phyloP scores from a whole-genome alignment of 1,140 invertebrate species.

The Drosophila sp. region DNA sequence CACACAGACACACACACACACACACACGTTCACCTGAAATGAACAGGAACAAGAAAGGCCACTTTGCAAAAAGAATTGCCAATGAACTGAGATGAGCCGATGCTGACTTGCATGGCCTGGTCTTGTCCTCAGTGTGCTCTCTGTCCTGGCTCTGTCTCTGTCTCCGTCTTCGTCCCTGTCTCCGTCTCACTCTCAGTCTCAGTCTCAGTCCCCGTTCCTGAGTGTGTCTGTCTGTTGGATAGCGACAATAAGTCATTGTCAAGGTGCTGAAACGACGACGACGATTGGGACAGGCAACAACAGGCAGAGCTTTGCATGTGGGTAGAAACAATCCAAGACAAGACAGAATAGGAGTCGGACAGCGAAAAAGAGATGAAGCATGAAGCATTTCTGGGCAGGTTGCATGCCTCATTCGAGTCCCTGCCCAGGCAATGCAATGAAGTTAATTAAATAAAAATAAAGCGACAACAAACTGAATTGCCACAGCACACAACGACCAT shows the following conservation, averaged over 20 bases:
- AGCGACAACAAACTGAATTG: slow-evolving; percentile 72
- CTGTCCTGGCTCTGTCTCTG: slow-evolving; percentile 6
- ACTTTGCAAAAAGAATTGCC: slow-evolving; percentile 70
- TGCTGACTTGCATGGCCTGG: slow-evolving; percentile 29
- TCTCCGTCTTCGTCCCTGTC: slow-evolving; percentile 13
- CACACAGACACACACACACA: slow-evolving; percentile 34
- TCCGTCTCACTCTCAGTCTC: slow-evolving; percentile 12
- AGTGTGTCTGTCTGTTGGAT: slow-evolving; percentile 4
- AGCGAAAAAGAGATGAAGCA: not conserved
- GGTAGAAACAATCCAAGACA: slow-evolving; percentile 35
- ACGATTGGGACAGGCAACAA: slow-evolving; percentile 53
- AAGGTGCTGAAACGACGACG: slow-evolving; percentile 71
- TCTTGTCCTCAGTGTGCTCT: slow-evolving; percentile 6
- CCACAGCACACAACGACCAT: slow-evolving; percentile 31
- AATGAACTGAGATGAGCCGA: slow-evolving; percentile 60
- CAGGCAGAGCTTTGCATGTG: slow-evolving; percentile 55
- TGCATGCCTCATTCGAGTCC: slow-evolving; percentile 29
- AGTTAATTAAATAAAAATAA: slow-evolving; percentile 81
- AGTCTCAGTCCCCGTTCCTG: slow-evolving; percentile 16
- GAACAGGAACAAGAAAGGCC: slow-evolving; percentile 60
- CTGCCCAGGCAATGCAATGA: slow-evolving; percentile 64
- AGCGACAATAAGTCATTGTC: slow-evolving; percentile 77
- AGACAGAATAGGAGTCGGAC: not conserved
- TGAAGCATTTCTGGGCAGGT: slow-evolving; percentile 8
- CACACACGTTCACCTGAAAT: not conserved